Base-by-base conservation (phyloP, 2,113 vertebrate species). In the Chloropsis cyanopogon region DNA sequence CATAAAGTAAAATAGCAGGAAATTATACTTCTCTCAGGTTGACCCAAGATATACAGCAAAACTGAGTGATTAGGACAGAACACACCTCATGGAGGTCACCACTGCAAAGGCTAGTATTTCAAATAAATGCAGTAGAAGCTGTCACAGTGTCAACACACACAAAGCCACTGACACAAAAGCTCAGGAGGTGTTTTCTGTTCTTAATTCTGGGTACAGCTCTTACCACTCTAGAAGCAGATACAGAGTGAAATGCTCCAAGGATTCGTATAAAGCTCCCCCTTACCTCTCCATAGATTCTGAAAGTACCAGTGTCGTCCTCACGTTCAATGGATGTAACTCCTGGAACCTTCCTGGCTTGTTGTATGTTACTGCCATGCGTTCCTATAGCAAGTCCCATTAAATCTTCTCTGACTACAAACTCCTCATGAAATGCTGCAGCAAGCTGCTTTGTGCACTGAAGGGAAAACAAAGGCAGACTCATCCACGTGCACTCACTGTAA, bases 301-400 rank as follows among this genome's bases (percentile, higher is more conserved):
- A 98, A 60, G 98, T 98, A 92, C 98, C 98, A 16, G 98, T 98
- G 91, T 98, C 98, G 92, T 98, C 98, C 85, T 98, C 98, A 41
- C 98, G 96, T 70, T 98, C 98, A 96, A 98, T 98, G 85, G 98
- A 98, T 41, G 98, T 98, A 93, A 98, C 98, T 88, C 98, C 98
- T 69, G 98, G 98, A 90, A 98, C 98, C 70, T 98, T 98, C 61
- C 98, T 98, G 83, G 98, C 98, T 94, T 98, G 98, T 9, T 98
- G 98, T 59, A 98, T 98, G 91, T 98, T 98, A 95, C 97, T 98
- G 93, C 98, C 98, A 78, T 98, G 98, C 0, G 98, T 98, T 97
- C 98, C 98, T 97, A 98, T 98, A 93, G 98, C 98, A 53, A 98
- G 97, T 69, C 98, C 98, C 98, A 98, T 98, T 94, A 98, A 97